Percentiles rank a stretch among this genome's conserved stretches.
phyloP scores from a whole-genome alignment of 2,888 invertebrate genomes.

The Nomada fucata region DNA sequence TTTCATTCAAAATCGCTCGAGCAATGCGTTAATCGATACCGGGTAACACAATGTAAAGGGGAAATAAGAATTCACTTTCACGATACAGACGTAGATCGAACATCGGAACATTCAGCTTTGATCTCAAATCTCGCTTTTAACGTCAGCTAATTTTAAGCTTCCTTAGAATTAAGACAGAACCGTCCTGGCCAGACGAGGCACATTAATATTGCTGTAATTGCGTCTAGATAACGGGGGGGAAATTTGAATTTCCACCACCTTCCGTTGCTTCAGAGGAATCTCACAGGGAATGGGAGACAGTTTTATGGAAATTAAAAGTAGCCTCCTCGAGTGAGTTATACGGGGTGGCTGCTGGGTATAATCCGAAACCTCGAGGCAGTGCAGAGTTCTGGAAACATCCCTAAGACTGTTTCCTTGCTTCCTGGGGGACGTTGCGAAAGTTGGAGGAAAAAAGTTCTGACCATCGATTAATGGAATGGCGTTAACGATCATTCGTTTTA shows the following conservation, averaged over 20 bases:
- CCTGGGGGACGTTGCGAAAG: neutral
- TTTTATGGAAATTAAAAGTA: slow-evolving; percentile 81
- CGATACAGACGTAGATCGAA: no score
- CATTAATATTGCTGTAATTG: slow-evolving; percentile 71
- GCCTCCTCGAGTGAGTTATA: slow-evolving; percentile 74
- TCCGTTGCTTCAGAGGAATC: slow-evolving; percentile 42
- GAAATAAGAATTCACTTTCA: no score
- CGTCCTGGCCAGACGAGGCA: slow-evolving; percentile 48
- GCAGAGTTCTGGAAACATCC: slow-evolving; percentile 4
- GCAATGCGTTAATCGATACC: no score
- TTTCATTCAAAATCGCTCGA: neutral
- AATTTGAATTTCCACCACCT: slow-evolving; percentile 73
- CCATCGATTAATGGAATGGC: slow-evolving; percentile 2
- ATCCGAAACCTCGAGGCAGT: slow-evolving; percentile 36
- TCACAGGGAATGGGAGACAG: slow-evolving; percentile 65
- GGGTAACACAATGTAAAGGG: no score
- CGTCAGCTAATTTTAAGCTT: no score
- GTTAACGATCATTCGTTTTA: slow-evolving; percentile 2
- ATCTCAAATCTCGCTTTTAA: no score
- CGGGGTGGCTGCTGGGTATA: slow-evolving; percentile 42
- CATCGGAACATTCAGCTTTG: no score
- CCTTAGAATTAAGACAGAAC: slow-evolving; percentile 2
- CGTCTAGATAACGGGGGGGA: slow-evolving; percentile 68
- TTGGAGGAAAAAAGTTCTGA: slow-evolving; percentile 11
- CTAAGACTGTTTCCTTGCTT: neutral